phyloP scores from a whole-genome alignment of 2,888 invertebrate species.

The Apantesis nais region DNA sequence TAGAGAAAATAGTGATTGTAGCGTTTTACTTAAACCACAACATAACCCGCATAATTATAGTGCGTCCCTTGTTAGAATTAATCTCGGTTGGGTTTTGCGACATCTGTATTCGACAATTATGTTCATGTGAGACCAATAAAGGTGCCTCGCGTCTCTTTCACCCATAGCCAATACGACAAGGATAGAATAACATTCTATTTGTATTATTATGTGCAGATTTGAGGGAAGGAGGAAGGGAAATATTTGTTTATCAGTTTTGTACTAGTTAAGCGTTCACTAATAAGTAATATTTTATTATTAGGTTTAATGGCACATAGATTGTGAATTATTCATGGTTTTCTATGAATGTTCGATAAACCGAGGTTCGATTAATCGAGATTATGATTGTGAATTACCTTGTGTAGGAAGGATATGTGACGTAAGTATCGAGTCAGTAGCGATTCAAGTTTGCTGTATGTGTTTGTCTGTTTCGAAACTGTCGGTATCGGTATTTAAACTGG shows the following conservation, averaged over 20 bases:
- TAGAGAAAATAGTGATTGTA: not conserved
- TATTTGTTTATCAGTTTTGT: conserved; percentile 50
- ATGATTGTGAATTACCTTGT: not conserved
- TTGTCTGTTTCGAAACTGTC: not conserved
- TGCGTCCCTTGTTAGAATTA: conserved; percentile 82
- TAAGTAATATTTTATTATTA: conserved; percentile 33
- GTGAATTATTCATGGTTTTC: conserved; percentile 8
- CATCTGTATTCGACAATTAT: conserved; percentile 84
- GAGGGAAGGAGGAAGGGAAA: conserved; percentile 46
- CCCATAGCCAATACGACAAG: conserved; percentile 28
- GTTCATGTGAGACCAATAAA: conserved; percentile 71
- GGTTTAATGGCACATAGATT: conserved; percentile 6
- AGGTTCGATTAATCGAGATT: not conserved
- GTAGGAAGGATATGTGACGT: not conserved
- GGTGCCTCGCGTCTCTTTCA: conserved; percentile 40
- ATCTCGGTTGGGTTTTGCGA: conserved; percentile 76
- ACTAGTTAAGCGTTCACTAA: conserved; percentile 41
- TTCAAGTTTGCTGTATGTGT: not conserved
- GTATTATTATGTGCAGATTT: conserved; percentile 51
- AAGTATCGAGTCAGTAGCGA: not conserved
- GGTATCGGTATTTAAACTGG: not conserved
- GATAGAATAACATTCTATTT: conserved; percentile 38
- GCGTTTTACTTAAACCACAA: conserved; percentile 43
- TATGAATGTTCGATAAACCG: not conserved
- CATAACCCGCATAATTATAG: conserved; percentile 72